phyloP scores from a whole-genome alignment of 2,797 vertebrate species.

The Pangasius macronema region DNA sequence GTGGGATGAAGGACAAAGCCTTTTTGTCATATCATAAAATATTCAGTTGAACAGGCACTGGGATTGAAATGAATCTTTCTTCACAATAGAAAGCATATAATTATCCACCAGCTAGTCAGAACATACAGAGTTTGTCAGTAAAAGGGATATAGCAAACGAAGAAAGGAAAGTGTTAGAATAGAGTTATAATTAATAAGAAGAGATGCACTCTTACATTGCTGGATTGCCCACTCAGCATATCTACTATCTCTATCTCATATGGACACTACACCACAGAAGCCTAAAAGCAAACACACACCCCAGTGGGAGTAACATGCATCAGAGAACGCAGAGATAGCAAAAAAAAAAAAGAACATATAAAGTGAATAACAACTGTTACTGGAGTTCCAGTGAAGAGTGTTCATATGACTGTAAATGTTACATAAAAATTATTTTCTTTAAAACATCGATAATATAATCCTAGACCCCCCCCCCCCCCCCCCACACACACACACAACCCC shows the following conservation, averaged over 20 bases:
- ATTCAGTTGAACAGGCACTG: slow-evolving; percentile 17
- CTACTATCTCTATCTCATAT: slow-evolving; percentile 16
- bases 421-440: slow-evolving; percentile 1
- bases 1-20: slow-evolving; percentile 10
- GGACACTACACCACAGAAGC: slow-evolving; percentile 16
- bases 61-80: slow-evolving; percentile 11
- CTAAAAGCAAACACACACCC: background rate
- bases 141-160: background rate
- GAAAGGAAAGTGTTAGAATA: background rate
- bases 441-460: slow-evolving; percentile 42
- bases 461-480: slow-evolving; percentile 35
- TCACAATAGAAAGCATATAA: slow-evolving; percentile 10
- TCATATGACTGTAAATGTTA: background rate
- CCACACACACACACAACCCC: no score
- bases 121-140: background rate
- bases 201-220: slow-evolving; percentile 32
- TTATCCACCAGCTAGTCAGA: slow-evolving; percentile 3
- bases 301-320: background rate
- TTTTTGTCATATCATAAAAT: slow-evolving; percentile 29
- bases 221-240: slow-evolving; percentile 43
- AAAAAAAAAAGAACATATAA: background rate
- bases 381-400: slow-evolving; percentile 17
- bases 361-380: slow-evolving; percentile 13
- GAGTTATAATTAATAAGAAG: slow-evolving; percentile 39
- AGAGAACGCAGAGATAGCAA: background rate